Evolutionary conservation across 2,888 invertebrate species (phyloP).

Genomic region (Philereme transversata): DNA sequence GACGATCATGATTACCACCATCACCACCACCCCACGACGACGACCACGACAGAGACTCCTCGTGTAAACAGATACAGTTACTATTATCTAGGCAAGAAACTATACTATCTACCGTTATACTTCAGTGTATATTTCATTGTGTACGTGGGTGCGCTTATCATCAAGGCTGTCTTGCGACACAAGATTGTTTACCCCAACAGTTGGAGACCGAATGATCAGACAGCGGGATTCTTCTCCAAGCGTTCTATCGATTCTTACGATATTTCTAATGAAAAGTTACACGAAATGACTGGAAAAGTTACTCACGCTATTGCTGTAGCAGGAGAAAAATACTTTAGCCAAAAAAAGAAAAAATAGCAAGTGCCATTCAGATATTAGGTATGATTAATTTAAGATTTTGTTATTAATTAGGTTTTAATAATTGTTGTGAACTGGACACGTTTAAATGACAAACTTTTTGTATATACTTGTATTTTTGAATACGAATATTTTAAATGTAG

Average conservation of each 20-base stretch:
- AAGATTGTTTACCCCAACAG: constrained; percentile 87
- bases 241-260: constrained; percentile 73
- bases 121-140: constrained; percentile 89
- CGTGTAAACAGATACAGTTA: constrained; percentile 88
- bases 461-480: constrained; percentile 2
- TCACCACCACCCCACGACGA: constrained; percentile 67
- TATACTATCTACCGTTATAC: constrained; percentile 90
- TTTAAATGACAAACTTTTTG: constrained; percentile 47
- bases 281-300: constrained; percentile 76
- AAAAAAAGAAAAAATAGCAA: constrained; percentile 41
- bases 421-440: constrained; percentile 78
- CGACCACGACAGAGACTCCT: constrained; percentile 80
- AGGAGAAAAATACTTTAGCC: constrained; percentile 67
- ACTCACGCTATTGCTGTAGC: constrained; percentile 71
- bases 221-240: constrained; percentile 71
- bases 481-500: constrained; percentile 59
- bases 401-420: constrained; percentile 20
- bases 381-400: constrained; percentile 12
- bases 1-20: constrained; percentile 63
- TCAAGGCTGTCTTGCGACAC: constrained; percentile 89
- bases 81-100: constrained; percentile 89
- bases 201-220: constrained; percentile 70
- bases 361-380: constrained; percentile 4
- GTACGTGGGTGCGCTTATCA: constrained; percentile 88
- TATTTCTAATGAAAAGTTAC: constrained; percentile 75